phyloP scores from a whole-genome alignment of 2,888 invertebrate genomes.

The Torymus texanus region DNA sequence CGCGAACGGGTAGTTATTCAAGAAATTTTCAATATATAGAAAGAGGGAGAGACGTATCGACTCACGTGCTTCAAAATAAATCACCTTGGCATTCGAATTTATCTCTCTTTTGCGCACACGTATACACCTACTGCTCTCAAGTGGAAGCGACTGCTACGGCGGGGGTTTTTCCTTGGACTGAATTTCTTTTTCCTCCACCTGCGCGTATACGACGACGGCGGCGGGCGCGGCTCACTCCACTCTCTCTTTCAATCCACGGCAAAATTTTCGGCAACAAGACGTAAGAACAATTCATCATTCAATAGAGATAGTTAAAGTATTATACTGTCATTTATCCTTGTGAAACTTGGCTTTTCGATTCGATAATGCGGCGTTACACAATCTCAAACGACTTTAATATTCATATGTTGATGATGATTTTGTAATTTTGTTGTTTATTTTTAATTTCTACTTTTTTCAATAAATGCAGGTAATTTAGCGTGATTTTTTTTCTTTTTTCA shows the following conservation, averaged over 20 bases:
- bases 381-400: conserved; percentile 25
- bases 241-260: too few species aligned
- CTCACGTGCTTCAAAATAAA: conserved; percentile 55
- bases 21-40: conserved; percentile 2
- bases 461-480: background rate
- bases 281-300: too few species aligned
- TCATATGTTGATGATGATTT: conserved; percentile 15
- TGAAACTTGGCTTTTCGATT: conserved; percentile 2
- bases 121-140: too few species aligned
- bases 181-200: conserved; percentile 20
- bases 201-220: background rate
- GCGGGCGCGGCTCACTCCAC: too few species aligned
- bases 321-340: background rate
- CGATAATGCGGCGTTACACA: conserved; percentile 31
- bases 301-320: too few species aligned
- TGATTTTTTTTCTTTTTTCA: conserved; percentile 23
- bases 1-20: background rate
- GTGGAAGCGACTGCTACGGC: too few species aligned
- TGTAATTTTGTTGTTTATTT: conserved; percentile 6
- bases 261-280: too few species aligned
- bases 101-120: background rate
- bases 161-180: conserved; percentile 47
- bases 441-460: background rate
- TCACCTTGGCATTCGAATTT: conserved; percentile 57
- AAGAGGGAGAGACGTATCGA: background rate